Evolutionary conservation across 2,797 vertebrate species (phyloP).

Genomic region (Petrocephalus schoutedeni): DNA sequence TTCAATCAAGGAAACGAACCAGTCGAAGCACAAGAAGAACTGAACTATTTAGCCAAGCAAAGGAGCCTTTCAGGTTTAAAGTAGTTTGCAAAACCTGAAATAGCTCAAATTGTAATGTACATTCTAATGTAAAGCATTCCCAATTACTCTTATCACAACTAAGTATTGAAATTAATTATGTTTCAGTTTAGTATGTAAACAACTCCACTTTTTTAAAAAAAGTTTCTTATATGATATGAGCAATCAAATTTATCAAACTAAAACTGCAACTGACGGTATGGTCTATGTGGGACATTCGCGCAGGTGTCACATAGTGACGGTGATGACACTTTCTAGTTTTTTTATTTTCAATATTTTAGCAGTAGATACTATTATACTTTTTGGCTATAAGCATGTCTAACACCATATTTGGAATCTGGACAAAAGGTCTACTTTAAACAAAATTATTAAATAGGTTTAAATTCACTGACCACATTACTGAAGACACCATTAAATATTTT

Average conservation of each 20-base stretch:
- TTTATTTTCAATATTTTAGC: neutral
- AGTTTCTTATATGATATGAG: neutral
- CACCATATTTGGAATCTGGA: neutral
- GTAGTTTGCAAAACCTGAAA: too few relatives aligned
- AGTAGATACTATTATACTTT: neutral
- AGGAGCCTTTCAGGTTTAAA: too few relatives aligned
- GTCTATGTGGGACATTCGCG: neutral
- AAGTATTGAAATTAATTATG: neutral
- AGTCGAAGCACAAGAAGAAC: too few relatives aligned
- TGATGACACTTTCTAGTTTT: neutral
- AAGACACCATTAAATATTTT: conserved; percentile 74
- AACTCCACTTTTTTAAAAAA: neutral
- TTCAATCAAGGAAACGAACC: too few relatives aligned
- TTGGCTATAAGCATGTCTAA: neutral
- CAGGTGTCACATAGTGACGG: neutral
- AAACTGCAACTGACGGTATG: neutral
- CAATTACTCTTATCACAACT: neutral
- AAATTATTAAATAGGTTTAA: conserved; percentile 40
- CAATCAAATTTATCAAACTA: neutral
- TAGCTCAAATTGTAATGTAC: neutral
- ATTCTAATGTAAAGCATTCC: neutral
- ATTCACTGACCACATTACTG: conserved; percentile 58
- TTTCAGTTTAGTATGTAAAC: neutral
- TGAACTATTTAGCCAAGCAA: too few relatives aligned
- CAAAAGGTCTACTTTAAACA: conserved; percentile 17